Base-by-base conservation (phyloP, 2,797 vertebrate genomes). In the Tadarida brasiliensis region DNA sequence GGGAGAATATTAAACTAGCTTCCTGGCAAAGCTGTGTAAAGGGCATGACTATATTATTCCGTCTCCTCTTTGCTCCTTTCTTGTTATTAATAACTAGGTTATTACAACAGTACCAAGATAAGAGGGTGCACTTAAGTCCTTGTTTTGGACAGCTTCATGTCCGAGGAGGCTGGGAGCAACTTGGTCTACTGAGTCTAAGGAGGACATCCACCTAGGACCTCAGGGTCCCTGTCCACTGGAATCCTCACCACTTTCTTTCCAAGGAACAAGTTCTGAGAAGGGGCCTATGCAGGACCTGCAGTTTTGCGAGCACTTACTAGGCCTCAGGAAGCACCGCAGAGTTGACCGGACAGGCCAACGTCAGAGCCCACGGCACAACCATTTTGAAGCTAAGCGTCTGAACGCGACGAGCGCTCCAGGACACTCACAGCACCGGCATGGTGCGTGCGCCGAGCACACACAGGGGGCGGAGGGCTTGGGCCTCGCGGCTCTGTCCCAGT, bases 401-500 rank as follows among this genome's bases (percentile, higher is more conserved):
- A n/a, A 44, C 39, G 39, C 39, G 39, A 44, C 7, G 39, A 7
- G 5, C 39, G 49, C n/a, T 4, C 0, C 19, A 44, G 17, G 47
- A 51, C 7, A 7, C 10, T 51, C 39, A 33, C 20, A 0, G 61
- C 8, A 22, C 24, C 47, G 22, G 51, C 20, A 59, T 51, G 7
- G 0, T 39, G 0, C 26, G 56, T 11, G 17, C 35, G 35, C 19
- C 10, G 6, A 28, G 39, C 12, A 11, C 4, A 1, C 12, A 28
- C 44, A 17, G 28, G 35, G 83, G 20, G 26, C 33, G 7, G 19
- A 67, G 11, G 63, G 26, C 47, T 3, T 76, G 20, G 9, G 35
- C 7, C 63, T 57, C 35, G 47, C 39, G 16, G 39, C 1, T 15
- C 24, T 49, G 65, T 73, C 39, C 11, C 12, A 15, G 7, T 19